Percentiles rank a stretch among this genome's conserved stretches.
Evolutionary conservation across 2,113 vertebrate species (phyloP).

Genomic region (Spermophilus dauricus): DNA sequence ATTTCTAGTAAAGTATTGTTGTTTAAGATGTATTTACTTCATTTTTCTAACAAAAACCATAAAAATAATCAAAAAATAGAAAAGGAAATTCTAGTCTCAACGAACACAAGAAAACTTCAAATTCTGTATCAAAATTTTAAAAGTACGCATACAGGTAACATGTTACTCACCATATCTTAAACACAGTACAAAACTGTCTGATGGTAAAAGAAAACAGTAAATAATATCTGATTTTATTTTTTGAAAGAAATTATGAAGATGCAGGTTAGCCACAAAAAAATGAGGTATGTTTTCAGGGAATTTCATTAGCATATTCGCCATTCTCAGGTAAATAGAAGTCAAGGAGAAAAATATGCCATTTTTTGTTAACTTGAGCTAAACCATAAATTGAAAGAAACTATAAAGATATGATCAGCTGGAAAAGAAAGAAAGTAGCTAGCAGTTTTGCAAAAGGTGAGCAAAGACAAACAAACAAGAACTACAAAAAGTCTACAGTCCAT

Average conservation of each 20-base stretch:
- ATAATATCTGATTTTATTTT: not conserved
- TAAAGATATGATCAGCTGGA: not conserved
- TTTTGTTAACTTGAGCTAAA: not conserved
- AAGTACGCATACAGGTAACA: not conserved
- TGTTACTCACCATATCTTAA: not conserved
- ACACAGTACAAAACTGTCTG: not conserved
- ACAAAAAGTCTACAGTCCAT: not conserved
- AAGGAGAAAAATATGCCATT: not conserved
- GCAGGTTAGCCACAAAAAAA: not conserved
- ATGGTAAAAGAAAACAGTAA: not conserved
- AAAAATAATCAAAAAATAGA: not conserved
- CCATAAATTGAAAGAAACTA: not conserved
- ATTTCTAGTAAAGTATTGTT: not conserved
- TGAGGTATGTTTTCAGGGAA: not conserved
- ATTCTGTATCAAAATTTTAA: not conserved
- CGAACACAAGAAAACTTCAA: not conserved
- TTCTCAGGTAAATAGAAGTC: not conserved
- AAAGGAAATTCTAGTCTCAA: not conserved
- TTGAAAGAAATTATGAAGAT: not conserved
- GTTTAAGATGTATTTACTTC: not conserved
- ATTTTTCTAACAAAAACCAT: not conserved
- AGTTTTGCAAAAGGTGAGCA: not conserved
- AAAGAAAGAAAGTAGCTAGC: not conserved
- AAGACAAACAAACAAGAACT: not conserved
- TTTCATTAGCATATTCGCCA: not conserved